Evolutionary conservation across 1,140 invertebrate species (phyloP).

Genomic region (Nylanderia fulva): DNA sequence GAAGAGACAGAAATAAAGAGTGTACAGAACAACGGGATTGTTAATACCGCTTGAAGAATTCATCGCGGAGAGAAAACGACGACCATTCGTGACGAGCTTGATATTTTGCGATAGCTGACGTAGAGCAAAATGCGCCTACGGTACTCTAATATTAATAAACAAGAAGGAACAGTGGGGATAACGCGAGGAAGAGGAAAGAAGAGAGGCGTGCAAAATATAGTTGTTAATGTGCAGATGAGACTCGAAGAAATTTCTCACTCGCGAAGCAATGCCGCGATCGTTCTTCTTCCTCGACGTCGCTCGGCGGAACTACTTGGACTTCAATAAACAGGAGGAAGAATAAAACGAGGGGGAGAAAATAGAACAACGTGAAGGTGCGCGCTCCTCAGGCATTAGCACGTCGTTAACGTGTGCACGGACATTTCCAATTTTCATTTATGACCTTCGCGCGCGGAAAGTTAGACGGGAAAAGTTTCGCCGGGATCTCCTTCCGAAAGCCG

Average conservation of each 20-base stretch:
- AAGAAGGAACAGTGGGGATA: neutral
- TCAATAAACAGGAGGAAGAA: slow-evolving; percentile 42
- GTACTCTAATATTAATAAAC: slow-evolving; percentile 34
- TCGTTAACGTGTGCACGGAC: slow-evolving; percentile 34
- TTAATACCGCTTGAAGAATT: slow-evolving; percentile 19
- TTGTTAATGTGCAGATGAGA: slow-evolving; percentile 46
- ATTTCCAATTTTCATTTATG: slow-evolving; percentile 65
- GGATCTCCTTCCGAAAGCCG: neutral
- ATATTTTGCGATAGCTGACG: slow-evolving; percentile 7
- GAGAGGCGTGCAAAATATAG: neutral
- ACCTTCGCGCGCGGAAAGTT: slow-evolving; percentile 55
- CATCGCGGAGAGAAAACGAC: neutral
- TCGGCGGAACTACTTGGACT: slow-evolving; percentile 40
- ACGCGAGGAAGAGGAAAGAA: neutral
- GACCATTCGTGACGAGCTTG: slow-evolving; percentile 7
- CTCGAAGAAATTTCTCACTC: slow-evolving; percentile 43
- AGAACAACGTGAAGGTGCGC: neutral
- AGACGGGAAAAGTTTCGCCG: slow-evolving; percentile 66
- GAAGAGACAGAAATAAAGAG: slow-evolving; percentile 5
- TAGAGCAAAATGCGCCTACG: neutral
- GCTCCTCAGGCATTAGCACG: slow-evolving; percentile 2
- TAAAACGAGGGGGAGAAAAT: slow-evolving; percentile 50
- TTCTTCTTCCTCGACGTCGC: slow-evolving; percentile 30
- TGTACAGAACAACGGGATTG: neutral
- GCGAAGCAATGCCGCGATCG: slow-evolving; percentile 36